A percentile compares a stretch with the other conserved stretches of the same genome.
Conservation (phyloP, 2,113 vertebrate species). For the Abramis brama region DNA sequence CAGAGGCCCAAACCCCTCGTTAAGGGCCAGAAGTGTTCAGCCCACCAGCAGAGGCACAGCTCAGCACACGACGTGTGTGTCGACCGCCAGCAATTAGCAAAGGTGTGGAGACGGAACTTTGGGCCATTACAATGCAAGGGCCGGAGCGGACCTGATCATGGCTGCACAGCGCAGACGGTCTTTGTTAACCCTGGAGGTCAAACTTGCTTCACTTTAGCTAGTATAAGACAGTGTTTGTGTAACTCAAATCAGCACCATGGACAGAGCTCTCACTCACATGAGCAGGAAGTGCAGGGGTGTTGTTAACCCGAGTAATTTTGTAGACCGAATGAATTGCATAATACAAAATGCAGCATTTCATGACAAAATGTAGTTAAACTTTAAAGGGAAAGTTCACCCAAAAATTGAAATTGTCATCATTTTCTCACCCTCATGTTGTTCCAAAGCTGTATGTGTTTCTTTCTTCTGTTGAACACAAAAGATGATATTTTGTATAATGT, state of each 20-base stretch:
- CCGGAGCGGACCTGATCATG: slow-evolving; percentile 77
- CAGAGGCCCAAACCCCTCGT: slow-evolving; percentile 87
- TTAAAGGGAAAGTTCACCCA: not conserved
- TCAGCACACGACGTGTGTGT: slow-evolving; percentile 72
- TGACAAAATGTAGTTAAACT: not conserved
- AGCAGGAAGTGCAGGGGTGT: slow-evolving; percentile 80
- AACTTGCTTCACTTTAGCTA: slow-evolving; percentile 93
- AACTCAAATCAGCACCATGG: slow-evolving; percentile 95
- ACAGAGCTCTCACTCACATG: slow-evolving; percentile 87
- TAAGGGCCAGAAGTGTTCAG: slow-evolving; percentile 83
- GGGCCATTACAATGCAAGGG: slow-evolving; percentile 88
- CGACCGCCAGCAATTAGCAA: slow-evolving; percentile 97
- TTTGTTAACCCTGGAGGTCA: slow-evolving; percentile 98
- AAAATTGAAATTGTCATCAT: no score
- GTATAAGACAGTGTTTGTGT: slow-evolving; percentile 99
- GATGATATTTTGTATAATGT: no score
- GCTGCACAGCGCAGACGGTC: slow-evolving; percentile 94
- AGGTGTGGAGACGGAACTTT: slow-evolving; percentile 86
- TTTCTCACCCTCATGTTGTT: no score
- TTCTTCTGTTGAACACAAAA: no score
- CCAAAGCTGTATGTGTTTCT: no score
- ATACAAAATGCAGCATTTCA: not conserved
- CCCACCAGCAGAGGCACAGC: slow-evolving; percentile 63
- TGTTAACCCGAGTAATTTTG: not conserved
- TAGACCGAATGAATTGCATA: not conserved